These are phyloP conservation scores for Luscinia megarhynchos DNA, from an alignment of 2,797 vertebrate genomes.

Conservation along the genomic window DNA sequence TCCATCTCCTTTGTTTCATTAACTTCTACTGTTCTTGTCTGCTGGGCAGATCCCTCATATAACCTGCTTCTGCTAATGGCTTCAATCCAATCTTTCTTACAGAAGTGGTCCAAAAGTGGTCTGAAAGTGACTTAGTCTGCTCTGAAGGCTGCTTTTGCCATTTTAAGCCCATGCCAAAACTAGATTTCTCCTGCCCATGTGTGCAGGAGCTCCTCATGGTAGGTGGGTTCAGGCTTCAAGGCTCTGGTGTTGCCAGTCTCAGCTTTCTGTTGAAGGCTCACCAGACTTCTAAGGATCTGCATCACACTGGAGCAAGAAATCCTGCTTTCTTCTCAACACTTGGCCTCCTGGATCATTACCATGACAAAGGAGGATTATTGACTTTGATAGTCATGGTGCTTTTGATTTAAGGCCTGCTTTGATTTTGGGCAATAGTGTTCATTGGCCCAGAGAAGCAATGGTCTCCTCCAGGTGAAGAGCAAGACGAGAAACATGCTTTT, in stretches of 20 bases:
- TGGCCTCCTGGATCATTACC: neutral
- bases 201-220: neutral
- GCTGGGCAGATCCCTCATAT: rapidly evolving
- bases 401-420: constrained; percentile 26
- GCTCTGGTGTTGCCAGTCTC: neutral
- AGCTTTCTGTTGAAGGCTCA: neutral
- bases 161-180: neutral
- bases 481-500: neutral
- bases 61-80: neutral
- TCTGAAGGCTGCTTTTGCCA: neutral
- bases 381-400: constrained; percentile 13
- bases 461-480: constrained; percentile 30
- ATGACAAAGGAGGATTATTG: constrained; percentile 44
- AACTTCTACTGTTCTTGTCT: neutral
- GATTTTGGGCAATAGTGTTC: constrained; percentile 16
- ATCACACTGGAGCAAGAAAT: neutral
- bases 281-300: neutral
- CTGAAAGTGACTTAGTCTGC: neutral
- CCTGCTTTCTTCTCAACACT: constrained; percentile 20
- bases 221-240: neutral
- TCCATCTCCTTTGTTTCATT: neutral
- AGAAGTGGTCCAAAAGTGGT: neutral
- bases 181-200: neutral
- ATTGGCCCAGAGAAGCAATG: neutral
- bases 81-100: neutral